Evolutionary conservation across 2,888 invertebrate species (phyloP).

Genomic region (Allolobophora icterica): DNA sequence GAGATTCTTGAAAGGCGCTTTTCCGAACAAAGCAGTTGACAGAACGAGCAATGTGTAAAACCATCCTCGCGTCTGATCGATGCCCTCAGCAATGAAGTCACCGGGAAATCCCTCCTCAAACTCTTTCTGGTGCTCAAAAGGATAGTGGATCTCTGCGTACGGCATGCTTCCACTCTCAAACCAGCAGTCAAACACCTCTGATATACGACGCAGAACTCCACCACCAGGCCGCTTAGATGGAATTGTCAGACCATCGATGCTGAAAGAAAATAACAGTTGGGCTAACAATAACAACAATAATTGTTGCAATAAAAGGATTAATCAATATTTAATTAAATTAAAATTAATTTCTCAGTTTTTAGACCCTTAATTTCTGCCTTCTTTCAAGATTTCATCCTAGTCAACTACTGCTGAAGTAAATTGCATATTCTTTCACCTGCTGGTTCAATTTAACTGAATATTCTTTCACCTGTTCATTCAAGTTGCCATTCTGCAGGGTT

Average conservation of each 20-base stretch:
- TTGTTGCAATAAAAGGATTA: not conserved
- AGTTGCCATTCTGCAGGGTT: not conserved
- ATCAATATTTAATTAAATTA: not conserved
- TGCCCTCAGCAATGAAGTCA: conserved; percentile 99
- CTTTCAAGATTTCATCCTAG: not conserved
- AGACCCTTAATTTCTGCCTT: not conserved
- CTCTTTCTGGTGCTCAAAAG: conserved; percentile 84
- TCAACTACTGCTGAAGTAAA: not conserved
- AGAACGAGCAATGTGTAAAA: conserved; percentile 72
- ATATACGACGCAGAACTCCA: conserved; percentile 82
- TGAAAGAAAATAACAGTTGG: conserved; percentile 53
- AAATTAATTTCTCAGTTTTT: not conserved
- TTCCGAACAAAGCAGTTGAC: conserved; percentile 91
- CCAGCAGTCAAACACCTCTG: conserved; percentile 99
- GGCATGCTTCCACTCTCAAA: conserved; percentile 99
- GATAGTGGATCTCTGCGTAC: conserved; percentile 79
- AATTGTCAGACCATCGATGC: conserved; percentile 88
- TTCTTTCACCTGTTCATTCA: not conserved
- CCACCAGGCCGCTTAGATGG: conserved; percentile 81
- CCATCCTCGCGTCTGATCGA: conserved; percentile 97
- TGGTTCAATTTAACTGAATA: not conserved
- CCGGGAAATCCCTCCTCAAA: conserved; percentile 81
- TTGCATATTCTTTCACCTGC: not conserved
- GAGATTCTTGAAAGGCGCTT: conserved; percentile 95
- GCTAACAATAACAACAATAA: conserved; percentile 27